Evolutionary conservation across 2,888 invertebrate species (phyloP).

Genomic region (Quadroppia sp.): DNA sequence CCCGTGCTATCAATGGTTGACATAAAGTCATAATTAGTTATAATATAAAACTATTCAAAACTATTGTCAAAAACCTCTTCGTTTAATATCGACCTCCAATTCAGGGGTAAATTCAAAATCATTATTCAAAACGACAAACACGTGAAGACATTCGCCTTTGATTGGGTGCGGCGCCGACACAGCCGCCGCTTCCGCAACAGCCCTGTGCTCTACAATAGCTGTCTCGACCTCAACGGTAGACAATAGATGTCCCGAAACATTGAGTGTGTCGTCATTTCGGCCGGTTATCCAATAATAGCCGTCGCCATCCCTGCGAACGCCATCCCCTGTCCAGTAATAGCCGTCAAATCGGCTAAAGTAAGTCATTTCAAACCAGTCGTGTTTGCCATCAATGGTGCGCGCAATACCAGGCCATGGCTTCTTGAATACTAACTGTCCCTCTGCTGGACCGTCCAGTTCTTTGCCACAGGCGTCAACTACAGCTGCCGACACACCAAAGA

Average conservation of each 20-base stretch:
- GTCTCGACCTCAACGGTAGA: conserved; percentile 82
- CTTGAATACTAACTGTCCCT: conserved; percentile 87
- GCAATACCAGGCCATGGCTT: conserved; percentile 98
- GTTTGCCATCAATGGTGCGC: conserved; percentile 87
- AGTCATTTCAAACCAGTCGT: conserved; percentile 75
- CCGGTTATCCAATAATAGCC: conserved; percentile 96
- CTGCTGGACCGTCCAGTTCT: conserved; percentile 78
- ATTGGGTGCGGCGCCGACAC: conserved; percentile 89
- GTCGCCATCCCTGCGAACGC: conserved; percentile 83
- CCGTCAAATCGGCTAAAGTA: conserved; percentile 91
- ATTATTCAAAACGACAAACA: conserved; percentile 88
- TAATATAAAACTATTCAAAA: not conserved
- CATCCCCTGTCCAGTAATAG: conserved; percentile 96
- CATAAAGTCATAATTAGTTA: not conserved
- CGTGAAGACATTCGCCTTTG: conserved; percentile 95
- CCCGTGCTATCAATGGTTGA: conserved; percentile 61
- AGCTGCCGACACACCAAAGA: conserved; percentile 89
- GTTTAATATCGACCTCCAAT: conserved; percentile 67
- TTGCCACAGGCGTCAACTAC: conserved; percentile 81
- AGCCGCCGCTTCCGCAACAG: conserved; percentile 90
- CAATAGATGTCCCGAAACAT: conserved; percentile 96
- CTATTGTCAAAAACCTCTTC: conserved; percentile 55
- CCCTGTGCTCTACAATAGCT: conserved; percentile 55
- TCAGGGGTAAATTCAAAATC: conserved; percentile 62
- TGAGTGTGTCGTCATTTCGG: conserved; percentile 96